Evolutionary conservation across 2,888 invertebrate species (phyloP), one percentile per base, ranked within the genome.

Genomic region (Andricus quercusramuli): DNA sequence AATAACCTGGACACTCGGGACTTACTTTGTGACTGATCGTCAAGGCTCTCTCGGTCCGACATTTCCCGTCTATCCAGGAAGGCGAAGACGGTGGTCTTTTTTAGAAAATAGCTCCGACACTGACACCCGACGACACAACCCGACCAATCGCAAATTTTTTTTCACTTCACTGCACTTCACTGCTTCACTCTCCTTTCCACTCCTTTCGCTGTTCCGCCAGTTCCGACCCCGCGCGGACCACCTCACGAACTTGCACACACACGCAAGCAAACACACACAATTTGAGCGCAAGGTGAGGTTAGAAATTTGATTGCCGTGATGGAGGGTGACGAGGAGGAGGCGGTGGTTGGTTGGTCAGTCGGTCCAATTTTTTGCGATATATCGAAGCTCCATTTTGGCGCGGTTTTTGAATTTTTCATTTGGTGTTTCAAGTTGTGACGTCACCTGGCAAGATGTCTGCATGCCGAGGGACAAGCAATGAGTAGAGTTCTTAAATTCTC

Each of bases 41-140:
- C 92, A 88, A 92, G 91, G 88, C 92, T 92, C 89, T 92, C 92
- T 87, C 91, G 92, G 90, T 92, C 92, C 87, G 92, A 92, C 92
- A 92, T 92, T 59, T 47, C 68, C 44, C 41, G 76, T 64, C 56
- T 37, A 32, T 59, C 47, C 56, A 51, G 84, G 81, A 82, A 84
- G 83, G 85, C 86, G 83, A 83, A 87, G 87, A 86, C 85, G 85
- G 84, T 85, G 85, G 84, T 82, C 80, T 87, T 86, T 84, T 82
- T 80, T 82, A 82, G 80, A 84, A 79, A 85, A 83, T 83, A 85
- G 79, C 80, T 78, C 82, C 85, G 81, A 82, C 87, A 83, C 88
- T 80, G 84, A 77, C 85, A 77, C 85, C 81, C 81, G 41, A 81
- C 83, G 83, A 76, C 78, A 80, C 79, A 79, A 82, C 77, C 78